A percentile compares a stretch with the other conserved stretches of the same genome.
Evolutionary conservation across 1,140 invertebrate genomes (phyloP).

Genomic region (Drosophila trapezifrons): DNA sequence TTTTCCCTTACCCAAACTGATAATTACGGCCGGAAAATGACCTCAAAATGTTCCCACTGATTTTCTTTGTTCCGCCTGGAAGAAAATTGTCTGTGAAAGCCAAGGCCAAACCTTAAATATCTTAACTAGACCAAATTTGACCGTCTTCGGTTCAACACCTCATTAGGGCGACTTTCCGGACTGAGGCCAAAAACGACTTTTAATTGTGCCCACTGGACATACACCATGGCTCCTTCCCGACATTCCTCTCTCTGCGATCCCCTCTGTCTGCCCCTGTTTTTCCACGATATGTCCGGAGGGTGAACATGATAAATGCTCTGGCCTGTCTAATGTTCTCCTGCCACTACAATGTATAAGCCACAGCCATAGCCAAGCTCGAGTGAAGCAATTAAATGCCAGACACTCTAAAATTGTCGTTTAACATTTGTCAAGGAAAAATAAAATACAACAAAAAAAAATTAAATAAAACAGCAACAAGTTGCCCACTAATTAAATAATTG

Average conservation of each 20-base stretch:
- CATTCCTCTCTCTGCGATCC: not conserved
- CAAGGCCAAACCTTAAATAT: constrained; percentile 39
- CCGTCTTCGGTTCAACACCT: constrained; percentile 73
- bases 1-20: constrained; percentile 2
- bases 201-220: constrained; percentile 74
- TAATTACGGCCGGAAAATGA: constrained; percentile 10
- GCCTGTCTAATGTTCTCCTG: constrained; percentile 39
- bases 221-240: constrained; percentile 5
- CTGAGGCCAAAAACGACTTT: constrained; percentile 63
- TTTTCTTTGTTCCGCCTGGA: constrained; percentile 14
- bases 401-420: constrained; percentile 63
- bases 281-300: constrained; percentile 28
- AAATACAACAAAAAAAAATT: constrained; percentile 7
- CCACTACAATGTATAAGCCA: constrained; percentile 16
- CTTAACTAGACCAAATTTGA: constrained; percentile 50
- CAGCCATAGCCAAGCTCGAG: constrained; percentile 11
- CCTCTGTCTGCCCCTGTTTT: not conserved
- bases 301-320: constrained; percentile 68
- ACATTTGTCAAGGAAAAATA: constrained; percentile 53
- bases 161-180: constrained; percentile 62
- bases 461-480: constrained; percentile 32
- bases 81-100: constrained; percentile 30
- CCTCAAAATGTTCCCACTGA: constrained; percentile 20
- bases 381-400: constrained; percentile 51
- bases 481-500: constrained; percentile 63